Evolutionary conservation across 2,797 vertebrate genomes (phyloP), one percentile per base, ranked within the genome.

Genomic region (Trachurus trachurus): DNA sequence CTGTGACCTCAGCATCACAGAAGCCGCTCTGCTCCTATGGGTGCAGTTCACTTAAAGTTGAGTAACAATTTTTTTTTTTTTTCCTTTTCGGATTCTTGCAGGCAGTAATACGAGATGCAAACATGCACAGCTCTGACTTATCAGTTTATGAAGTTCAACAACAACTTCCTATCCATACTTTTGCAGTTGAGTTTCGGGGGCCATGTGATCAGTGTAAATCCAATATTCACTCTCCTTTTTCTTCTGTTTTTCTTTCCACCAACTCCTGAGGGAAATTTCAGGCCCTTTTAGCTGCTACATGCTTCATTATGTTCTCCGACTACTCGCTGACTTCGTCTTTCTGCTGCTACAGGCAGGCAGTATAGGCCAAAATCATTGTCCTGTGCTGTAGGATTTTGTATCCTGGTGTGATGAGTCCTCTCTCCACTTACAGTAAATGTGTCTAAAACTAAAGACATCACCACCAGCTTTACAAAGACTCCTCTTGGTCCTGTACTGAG

Each of bases 221-320:
- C 4, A 52, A 15, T 6, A 21, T 52, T 40, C 47, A 52, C 9
- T 52, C 22, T 53, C 11, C 9, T 26, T 53, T n/a, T 40, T 6
- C 13, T 42, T 53, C n/a, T 66, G 19, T 26, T 54, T 66, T 22
- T 54, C n/a, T 54, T 21, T 26, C 12, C 31, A 22, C 50, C 9
- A 19, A 42, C 47, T 22, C 50, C 37, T 9, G 8, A 42, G 65
- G 65, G 65, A 66, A 66, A 66, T 54, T 29, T 26, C 34, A 26
- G 49, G 15, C 34, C 53, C n/a, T 17, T 26, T 53, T 17, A 52
- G 58, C 39, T 9, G 45, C 62, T 65, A 50, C 34, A 49, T 34
- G 31, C 62, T 65, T 11, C 45, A 19, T 29, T 31, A 54, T 16
- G 53, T 15, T 29, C 53, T 29, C 22, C 4, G 6, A 15, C 6